Conservation (phyloP, 2,888 invertebrate genomes). For the Drosophila kanekoi region DNA sequence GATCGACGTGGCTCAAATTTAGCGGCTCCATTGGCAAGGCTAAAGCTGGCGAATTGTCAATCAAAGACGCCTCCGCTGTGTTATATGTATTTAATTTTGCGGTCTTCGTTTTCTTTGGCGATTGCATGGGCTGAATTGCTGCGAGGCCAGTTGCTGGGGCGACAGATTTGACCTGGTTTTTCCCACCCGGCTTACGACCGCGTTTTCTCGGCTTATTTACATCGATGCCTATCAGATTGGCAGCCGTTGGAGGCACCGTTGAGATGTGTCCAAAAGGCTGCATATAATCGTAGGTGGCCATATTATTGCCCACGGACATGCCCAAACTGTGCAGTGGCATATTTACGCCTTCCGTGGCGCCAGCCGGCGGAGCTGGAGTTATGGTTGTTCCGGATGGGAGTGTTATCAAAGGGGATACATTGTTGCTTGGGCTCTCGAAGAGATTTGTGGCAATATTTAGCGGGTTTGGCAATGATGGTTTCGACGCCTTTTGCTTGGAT, state of each 20-base stretch:
- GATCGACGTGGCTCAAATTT: slow-evolving; percentile 46
- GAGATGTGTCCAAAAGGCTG: slow-evolving; percentile 1
- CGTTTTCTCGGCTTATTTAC: slow-evolving; percentile 80
- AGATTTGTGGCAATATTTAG: slow-evolving; percentile 31
- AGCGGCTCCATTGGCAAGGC: slow-evolving; percentile 46
- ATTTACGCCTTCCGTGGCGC: slow-evolving; percentile 8
- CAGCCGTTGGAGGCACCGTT: background rate
- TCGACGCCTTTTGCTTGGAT: slow-evolving; percentile 85
- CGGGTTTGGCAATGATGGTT: slow-evolving; percentile 46
- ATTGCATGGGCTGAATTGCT: slow-evolving; percentile 13
- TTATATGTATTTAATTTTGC: slow-evolving; percentile 13
- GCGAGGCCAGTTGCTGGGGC: slow-evolving; percentile 14
- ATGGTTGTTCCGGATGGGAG: slow-evolving; percentile 84
- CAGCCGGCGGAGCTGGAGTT: slow-evolving; percentile 73
- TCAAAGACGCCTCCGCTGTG: slow-evolving; percentile 3
- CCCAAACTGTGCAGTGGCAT: background rate
- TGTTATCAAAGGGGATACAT: slow-evolving; percentile 68
- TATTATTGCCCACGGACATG: background rate
- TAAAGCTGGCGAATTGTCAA: background rate
- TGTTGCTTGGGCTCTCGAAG: slow-evolving; percentile 20
- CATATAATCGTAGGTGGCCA: slow-evolving; percentile 11
- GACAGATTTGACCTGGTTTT: slow-evolving; percentile 67
- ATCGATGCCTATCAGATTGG: slow-evolving; percentile 23
- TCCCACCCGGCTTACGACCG: slow-evolving; percentile 83
- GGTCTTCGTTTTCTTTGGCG: slow-evolving; percentile 29